Percentiles rank a stretch among this genome's conserved stretches.
Conservation (phyloP, 2,797 vertebrate species). For the Trachurus trachurus region DNA sequence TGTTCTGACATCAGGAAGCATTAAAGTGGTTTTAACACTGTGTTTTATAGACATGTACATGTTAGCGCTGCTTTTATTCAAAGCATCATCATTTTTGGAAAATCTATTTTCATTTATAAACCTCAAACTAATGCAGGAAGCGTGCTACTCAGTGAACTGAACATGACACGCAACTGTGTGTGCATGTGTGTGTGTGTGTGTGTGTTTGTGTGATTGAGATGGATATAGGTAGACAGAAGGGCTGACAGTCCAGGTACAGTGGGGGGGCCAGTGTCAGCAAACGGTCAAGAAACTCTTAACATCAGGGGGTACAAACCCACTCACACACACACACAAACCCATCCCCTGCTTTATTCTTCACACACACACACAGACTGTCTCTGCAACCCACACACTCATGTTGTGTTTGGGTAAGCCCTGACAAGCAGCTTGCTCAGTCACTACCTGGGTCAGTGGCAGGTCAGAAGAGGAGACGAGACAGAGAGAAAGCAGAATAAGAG, state of each 20-base stretch:
- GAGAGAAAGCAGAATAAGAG: slow-evolving; percentile 5
- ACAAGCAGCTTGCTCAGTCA: slow-evolving; percentile 62
- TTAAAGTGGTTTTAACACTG: slow-evolving; percentile 5
- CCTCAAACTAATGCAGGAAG: slow-evolving; percentile 4
- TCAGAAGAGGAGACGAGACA: slow-evolving; percentile 35
- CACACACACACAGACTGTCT: not conserved
- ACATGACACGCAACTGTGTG: slow-evolving; percentile 45
- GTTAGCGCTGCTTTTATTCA: slow-evolving; percentile 10
- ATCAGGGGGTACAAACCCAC: slow-evolving; percentile 73
- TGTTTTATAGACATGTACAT: not conserved
- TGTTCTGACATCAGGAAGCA: slow-evolving; percentile 32
- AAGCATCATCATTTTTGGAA: slow-evolving; percentile 4
- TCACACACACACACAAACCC: slow-evolving; percentile 56
- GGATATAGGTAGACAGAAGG: slow-evolving; percentile 73
- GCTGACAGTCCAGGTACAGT: slow-evolving; percentile 78
- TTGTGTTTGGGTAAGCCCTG: slow-evolving; percentile 56
- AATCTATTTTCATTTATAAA: slow-evolving; percentile 26
- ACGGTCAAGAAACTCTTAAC: slow-evolving; percentile 83
- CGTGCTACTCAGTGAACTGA: slow-evolving; percentile 39
- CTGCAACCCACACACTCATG: slow-evolving; percentile 26
- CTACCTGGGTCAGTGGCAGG: slow-evolving; percentile 56
- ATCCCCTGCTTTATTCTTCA: slow-evolving; percentile 30
- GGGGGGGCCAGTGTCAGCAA: slow-evolving; percentile 78
- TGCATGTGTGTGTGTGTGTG: slow-evolving; percentile 25
- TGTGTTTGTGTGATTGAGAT: slow-evolving; percentile 32